Evolutionary conservation across 30 jellyfish, hydroid and myxozoan genomes (phyloP).

Genomic region (Nemopilema nomurai): DNA sequence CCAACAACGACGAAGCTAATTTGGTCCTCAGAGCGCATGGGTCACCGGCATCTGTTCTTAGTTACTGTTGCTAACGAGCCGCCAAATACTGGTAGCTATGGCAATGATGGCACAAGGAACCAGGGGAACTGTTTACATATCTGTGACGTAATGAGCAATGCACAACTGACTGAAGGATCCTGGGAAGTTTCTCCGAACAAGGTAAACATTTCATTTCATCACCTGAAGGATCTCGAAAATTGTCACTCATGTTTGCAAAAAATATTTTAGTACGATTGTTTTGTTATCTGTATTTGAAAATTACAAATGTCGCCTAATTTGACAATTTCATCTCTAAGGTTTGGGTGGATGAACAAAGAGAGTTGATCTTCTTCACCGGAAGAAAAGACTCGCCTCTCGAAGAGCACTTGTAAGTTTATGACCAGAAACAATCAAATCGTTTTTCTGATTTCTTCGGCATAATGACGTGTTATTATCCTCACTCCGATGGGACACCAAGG

Average conservation of each 20-base stretch:
- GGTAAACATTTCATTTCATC: conserved; percentile 32
- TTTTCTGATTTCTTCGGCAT: too few species aligned
- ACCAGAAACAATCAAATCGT: too few species aligned
- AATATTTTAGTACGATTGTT: not conserved
- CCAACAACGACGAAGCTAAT: conserved; percentile 49
- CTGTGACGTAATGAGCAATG: conserved; percentile 61
- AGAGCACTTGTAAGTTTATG: conserved; percentile 89
- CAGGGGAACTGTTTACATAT: conserved; percentile 23
- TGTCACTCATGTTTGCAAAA: not conserved
- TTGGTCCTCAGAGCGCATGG: conserved; percentile 88
- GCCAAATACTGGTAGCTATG: not conserved
- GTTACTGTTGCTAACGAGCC: conserved; percentile 68
- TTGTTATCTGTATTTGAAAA: not conserved
- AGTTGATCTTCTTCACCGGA: conserved; percentile 74
- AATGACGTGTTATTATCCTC: too few species aligned
- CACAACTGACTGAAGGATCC: conserved; percentile 79
- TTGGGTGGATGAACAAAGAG: conserved; percentile 89
- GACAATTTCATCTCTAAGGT: conserved; percentile 33
- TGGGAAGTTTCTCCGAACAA: conserved; percentile 83
- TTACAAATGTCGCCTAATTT: not conserved
- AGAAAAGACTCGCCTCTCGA: conserved; percentile 88
- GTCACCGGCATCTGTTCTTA: conserved; percentile 67
- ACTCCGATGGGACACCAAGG: too few species aligned
- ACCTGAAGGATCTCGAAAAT: not conserved
- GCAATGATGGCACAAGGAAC: conserved; percentile 1